Evolutionary conservation across 1,140 invertebrate species (phyloP), one percentile per base, ranked within the genome.

Genomic region (Pseudomyrmex flavicornis): DNA sequence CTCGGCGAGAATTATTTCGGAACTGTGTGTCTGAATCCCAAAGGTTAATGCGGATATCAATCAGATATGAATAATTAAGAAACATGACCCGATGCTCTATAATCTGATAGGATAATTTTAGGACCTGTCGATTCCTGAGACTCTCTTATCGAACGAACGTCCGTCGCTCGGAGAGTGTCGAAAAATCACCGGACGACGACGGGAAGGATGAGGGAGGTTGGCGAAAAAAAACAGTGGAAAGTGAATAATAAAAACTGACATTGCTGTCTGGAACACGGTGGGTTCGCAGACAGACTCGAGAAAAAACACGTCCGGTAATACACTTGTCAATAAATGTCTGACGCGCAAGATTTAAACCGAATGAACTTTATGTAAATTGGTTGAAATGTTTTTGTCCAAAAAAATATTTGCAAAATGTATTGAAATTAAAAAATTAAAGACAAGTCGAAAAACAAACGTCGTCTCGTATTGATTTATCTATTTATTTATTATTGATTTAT

Each of bases 61-160:
- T 56, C 59, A 80, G 35, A 35, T 35, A 35, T 35, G 5, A 72
- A 68, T 72, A 13, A 72, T 72, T 3, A 61, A 70, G 7, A 7
- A 35, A 80, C 22, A 17, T 35, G 44, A 72, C n/a, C 44, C 7
- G 54, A 50, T 2, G 44, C 2, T 59, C 58, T 26, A 70, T 50
- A 61, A 50, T 22, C 50, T n/a, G 4, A 61, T 15, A 10, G 8
- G 10, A 17, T 46, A 59, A 80, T 80, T 80, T 72, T 80, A 59
- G 56, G 48, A 35, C 10, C 12, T 2, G 0, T 8, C n/a, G 9
- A 59, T 48, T 2, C 72, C 15, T 1, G 7, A 59, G 59, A 72
- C 5, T 70, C 46, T 50, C 46, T 50, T 1, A 20, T 9, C 2
- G 65, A 1, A 20, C 52, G 61, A 80, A 80, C 3, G 54, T 70